Conservation (phyloP, 2,888 invertebrate species). For the Caenorhabditis sp. region DNA sequence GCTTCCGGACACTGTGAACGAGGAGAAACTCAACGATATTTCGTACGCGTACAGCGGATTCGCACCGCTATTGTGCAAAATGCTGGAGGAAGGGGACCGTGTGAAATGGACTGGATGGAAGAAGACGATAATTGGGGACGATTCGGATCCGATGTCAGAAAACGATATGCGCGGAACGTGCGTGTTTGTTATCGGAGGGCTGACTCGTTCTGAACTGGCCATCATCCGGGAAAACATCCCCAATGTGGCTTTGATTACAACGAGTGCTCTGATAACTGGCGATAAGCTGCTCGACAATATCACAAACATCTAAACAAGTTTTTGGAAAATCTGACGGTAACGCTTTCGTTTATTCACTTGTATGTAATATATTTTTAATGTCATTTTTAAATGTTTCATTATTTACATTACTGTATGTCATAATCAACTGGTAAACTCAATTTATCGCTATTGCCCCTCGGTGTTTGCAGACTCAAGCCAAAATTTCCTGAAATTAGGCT, state of each 20-base stretch:
- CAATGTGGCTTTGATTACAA: constrained; percentile 58
- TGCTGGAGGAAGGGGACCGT: constrained; percentile 82
- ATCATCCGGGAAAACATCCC: constrained; percentile 56
- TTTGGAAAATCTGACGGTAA: too few species aligned
- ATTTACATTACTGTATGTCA: constrained; percentile 26
- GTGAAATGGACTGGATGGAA: constrained; percentile 66
- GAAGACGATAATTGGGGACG: constrained; percentile 46
- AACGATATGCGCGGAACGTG: constrained; percentile 56
- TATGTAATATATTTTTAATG: too few species aligned
- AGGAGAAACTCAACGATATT: constrained; percentile 86
- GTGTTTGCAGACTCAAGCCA: too few species aligned
- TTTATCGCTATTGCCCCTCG: too few species aligned
- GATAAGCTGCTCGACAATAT: constrained; percentile 62
- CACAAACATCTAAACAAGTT: constrained; percentile 56
- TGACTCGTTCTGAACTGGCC: constrained; percentile 90
- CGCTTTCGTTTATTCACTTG: too few species aligned
- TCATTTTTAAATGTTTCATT: too few species aligned
- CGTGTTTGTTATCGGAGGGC: constrained; percentile 95
- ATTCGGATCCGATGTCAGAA: constrained; percentile 33
- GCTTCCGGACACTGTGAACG: constrained; percentile 54
- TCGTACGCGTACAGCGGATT: constrained; percentile 93
- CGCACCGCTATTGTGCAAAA: constrained; percentile 91
- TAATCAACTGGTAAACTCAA: constrained; percentile 1
- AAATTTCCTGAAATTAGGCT: too few species aligned
- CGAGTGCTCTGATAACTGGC: constrained; percentile 63